Conservation (phyloP, 2,888 invertebrate genomes). For the Rutpela maculata region DNA sequence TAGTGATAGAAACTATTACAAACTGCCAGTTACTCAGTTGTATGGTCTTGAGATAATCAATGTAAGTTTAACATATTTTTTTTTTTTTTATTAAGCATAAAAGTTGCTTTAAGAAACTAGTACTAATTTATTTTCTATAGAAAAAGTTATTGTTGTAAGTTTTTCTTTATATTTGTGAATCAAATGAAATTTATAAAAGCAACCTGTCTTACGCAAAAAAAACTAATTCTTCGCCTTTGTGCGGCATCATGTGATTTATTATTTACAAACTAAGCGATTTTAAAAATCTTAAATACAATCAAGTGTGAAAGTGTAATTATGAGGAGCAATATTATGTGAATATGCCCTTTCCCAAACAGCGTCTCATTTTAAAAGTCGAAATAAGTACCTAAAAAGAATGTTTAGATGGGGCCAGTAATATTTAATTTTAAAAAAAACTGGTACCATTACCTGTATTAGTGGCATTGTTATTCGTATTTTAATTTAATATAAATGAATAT, state of each 20-base stretch:
- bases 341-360: neutral
- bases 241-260: neutral
- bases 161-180: too few species aligned
- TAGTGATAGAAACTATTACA: too few species aligned
- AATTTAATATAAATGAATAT: conserved; percentile 23
- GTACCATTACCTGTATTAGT: conserved; percentile 14
- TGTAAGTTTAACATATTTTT: too few species aligned
- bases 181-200: too few species aligned
- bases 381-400: neutral
- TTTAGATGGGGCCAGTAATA: neutral
- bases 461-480: conserved; percentile 25
- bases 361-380: neutral
- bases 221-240: neutral
- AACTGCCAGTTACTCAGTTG: too few species aligned
- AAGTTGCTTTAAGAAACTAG: too few species aligned
- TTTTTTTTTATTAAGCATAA: too few species aligned
- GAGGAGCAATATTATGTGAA: neutral
- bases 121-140: too few species aligned
- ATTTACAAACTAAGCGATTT: neutral
- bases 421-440: neutral
- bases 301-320: neutral
- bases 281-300: neutral
- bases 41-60: too few species aligned
- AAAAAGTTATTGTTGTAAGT: too few species aligned
- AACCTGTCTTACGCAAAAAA: neutral